Percentiles rank a stretch among this genome's conserved stretches.
phyloP scores from a whole-genome alignment of 2,113 vertebrate species.

The Zosterops pallidus region DNA sequence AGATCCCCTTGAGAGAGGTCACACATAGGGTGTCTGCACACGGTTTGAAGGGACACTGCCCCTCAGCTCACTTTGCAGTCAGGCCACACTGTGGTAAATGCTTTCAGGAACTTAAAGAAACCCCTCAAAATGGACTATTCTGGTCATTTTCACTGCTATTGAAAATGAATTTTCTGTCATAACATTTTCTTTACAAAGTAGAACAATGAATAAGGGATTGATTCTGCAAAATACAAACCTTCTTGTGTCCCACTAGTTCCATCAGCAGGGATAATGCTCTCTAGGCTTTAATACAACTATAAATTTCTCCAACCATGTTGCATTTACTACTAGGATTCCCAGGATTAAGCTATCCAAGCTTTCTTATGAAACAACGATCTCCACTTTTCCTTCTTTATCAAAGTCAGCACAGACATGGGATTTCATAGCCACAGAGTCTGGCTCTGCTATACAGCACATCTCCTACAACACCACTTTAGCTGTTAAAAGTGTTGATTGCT shows the following conservation, averaged over 20 bases:
- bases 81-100: not conserved
- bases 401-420: not conserved
- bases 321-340: not conserved
- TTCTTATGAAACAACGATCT: not conserved
- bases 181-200: not conserved
- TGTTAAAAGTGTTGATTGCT: not conserved
- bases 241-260: not conserved
- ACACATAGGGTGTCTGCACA: accelerated
- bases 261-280: not conserved
- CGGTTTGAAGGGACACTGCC: not conserved
- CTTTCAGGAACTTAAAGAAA: not conserved
- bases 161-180: not conserved
- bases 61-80: not conserved
- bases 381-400: not conserved
- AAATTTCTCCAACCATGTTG: not conserved
- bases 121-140: not conserved
- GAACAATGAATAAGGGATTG: not conserved
- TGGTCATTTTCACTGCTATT: not conserved
- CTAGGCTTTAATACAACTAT: not conserved
- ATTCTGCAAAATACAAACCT: not conserved
- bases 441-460: not conserved
- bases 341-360: not conserved
- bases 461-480: not conserved
- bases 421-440: not conserved
- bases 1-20: accelerated